These are phyloP conservation scores for Drosophila punjabiensis DNA, from an alignment of 1,140 invertebrate species.

Conservation along the genomic window DNA sequence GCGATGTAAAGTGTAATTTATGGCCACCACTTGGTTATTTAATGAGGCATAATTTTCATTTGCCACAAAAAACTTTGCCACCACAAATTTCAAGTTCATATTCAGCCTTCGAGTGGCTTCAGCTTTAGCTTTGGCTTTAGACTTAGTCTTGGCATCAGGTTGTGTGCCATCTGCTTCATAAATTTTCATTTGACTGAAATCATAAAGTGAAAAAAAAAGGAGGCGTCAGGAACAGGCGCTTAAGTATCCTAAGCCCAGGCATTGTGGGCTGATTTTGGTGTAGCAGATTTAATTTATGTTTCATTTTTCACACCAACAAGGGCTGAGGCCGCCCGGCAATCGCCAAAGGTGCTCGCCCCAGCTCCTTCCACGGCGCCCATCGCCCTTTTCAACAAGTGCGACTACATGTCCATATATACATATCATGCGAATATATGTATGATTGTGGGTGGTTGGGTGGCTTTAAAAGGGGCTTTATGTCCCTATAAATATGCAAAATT, in stretches of 20 bases:
- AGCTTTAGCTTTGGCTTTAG: constrained; percentile 33
- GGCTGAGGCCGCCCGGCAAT: constrained; percentile 31
- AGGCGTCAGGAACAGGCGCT: constrained; percentile 19
- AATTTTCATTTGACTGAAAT: constrained; percentile 74
- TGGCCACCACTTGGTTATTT: constrained; percentile 43
- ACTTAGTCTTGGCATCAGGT: constrained; percentile 41
- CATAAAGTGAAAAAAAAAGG: constrained; percentile 51
- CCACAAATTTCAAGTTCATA: constrained; percentile 64
- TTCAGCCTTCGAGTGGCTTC: constrained; percentile 43
- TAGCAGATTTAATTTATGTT: constrained; percentile 63
- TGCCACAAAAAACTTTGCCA: constrained; percentile 60
- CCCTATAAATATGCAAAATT: constrained; percentile 62
- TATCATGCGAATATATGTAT: constrained; percentile 14
- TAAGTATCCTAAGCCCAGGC: constrained; percentile 52
- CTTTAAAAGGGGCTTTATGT: constrained; percentile 45
- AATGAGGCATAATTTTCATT: constrained; percentile 78
- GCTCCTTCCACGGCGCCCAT: constrained; percentile 10
- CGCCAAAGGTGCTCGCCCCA: constrained; percentile 46
- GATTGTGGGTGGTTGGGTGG: constrained; percentile 12
- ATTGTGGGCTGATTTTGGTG: constrained; percentile 46
- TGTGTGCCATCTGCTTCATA: constrained; percentile 65
- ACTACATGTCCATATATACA: constrained; percentile 9
- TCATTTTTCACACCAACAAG: constrained; percentile 57
- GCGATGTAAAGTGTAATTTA: constrained; percentile 60
- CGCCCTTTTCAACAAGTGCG: constrained; percentile 39